Evolutionary conservation across 2,797 vertebrate genomes (phyloP).

Genomic region (Acrossocheilus fasciatus): DNA sequence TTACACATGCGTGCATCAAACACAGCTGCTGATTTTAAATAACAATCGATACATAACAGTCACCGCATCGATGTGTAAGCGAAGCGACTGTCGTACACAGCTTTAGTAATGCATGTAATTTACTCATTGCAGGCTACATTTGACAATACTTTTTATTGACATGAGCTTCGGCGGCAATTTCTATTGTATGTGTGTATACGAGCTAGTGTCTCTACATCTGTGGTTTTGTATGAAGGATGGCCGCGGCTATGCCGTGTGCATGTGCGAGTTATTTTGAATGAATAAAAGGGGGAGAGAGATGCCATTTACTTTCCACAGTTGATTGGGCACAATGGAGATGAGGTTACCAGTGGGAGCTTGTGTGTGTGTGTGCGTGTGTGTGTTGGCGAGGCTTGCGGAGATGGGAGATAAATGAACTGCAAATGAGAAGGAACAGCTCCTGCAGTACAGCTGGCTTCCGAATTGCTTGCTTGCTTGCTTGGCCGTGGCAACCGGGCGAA

Average conservation of each 20-base stretch:
- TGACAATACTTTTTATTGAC: constrained; percentile 59
- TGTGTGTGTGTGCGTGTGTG: constrained; percentile 50
- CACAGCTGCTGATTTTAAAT: constrained; percentile 20
- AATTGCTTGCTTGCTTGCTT: constrained; percentile 69
- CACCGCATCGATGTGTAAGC: constrained; percentile 11
- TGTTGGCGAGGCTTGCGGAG: constrained; percentile 55
- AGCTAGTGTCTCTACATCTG: constrained; percentile 49
- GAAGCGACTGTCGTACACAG: background rate
- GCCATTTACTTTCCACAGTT: constrained; percentile 76
- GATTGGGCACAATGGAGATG: constrained; percentile 75
- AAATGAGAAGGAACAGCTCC: constrained; percentile 79
- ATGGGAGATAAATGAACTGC: constrained; percentile 78
- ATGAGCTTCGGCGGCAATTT: constrained; percentile 53
- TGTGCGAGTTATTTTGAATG: constrained; percentile 61
- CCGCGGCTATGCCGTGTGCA: constrained; percentile 40
- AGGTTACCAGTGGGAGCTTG: constrained; percentile 61
- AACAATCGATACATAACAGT: constrained; percentile 36
- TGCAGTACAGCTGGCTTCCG: constrained; percentile 76
- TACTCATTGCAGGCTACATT: constrained; percentile 32
- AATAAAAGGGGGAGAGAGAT: constrained; percentile 67
- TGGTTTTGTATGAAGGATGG: constrained; percentile 49
- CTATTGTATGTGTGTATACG: constrained; percentile 35
- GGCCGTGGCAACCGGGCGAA: constrained; percentile 71
- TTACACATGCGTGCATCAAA: constrained; percentile 10
- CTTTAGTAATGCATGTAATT: constrained; percentile 51